A percentile compares a stretch with the other conserved stretches of the same genome.
Conservation (phyloP, 2,113 vertebrate species). For the Oxyruncus cristatus region DNA sequence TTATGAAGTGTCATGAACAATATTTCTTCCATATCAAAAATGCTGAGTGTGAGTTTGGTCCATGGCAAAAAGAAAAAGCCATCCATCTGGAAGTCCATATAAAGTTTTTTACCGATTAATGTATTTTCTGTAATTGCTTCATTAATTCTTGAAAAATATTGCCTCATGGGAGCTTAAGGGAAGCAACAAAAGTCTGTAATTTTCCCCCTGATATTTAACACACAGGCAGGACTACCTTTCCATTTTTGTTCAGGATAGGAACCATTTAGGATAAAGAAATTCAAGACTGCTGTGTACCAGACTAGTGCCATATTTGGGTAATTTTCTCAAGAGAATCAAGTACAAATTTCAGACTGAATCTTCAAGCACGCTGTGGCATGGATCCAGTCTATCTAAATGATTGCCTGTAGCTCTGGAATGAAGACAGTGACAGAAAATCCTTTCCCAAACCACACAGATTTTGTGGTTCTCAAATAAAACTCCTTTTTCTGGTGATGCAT, state of each 20-base stretch:
- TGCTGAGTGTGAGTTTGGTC: not conserved
- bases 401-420: not conserved
- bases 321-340: constrained; percentile 7
- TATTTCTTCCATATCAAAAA: not conserved
- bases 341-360: not conserved
- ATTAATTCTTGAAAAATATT: not conserved
- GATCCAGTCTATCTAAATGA: not conserved
- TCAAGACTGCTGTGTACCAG: not conserved
- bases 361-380: not conserved
- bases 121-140: not conserved
- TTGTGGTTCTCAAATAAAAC: not conserved
- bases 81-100: not conserved
- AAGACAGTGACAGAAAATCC: not conserved
- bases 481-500: not conserved
- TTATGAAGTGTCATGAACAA: not conserved
- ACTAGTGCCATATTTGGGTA: constrained; percentile 34
- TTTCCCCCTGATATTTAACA: not conserved
- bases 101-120: not conserved
- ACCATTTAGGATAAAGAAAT: not conserved
- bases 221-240: not conserved
- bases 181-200: not conserved
- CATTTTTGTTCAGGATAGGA: not conserved
- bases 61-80: not conserved
- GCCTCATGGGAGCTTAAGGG: not conserved
- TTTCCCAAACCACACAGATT: not conserved